Conservation (phyloP, 1,140 invertebrate genomes). For the Archivesica marissinica region DNA sequence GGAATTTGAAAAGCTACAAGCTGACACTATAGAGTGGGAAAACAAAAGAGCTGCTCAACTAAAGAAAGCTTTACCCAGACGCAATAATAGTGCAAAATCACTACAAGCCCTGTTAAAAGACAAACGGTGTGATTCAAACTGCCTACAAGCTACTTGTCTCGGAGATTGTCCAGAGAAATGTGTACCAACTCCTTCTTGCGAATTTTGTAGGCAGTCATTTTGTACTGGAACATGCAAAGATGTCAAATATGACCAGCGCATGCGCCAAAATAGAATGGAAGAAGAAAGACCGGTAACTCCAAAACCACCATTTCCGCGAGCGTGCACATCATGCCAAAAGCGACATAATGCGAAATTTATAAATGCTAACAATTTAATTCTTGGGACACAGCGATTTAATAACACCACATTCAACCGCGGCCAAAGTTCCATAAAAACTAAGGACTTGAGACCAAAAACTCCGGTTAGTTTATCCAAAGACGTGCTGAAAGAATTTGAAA, state of each 20-base stretch:
- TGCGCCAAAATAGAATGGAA: slow-evolving; percentile 70
- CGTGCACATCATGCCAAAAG: slow-evolving; percentile 74
- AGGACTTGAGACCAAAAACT: slow-evolving; percentile 71
- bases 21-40: slow-evolving; percentile 80
- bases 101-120: slow-evolving; percentile 64
- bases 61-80: slow-evolving; percentile 53
- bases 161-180: slow-evolving; percentile 80
- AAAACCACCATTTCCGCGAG: slow-evolving; percentile 65
- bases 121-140: slow-evolving; percentile 74
- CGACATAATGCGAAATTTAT: slow-evolving; percentile 75
- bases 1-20: slow-evolving; percentile 76
- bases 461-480: slow-evolving; percentile 38
- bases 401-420: slow-evolving; percentile 74
- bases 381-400: slow-evolving; percentile 76
- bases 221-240: slow-evolving; percentile 75
- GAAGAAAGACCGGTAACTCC: slow-evolving; percentile 55
- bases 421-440: slow-evolving; percentile 66
- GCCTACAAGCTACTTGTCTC: slow-evolving; percentile 77
- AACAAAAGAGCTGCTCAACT: slow-evolving; percentile 65
- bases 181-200: slow-evolving; percentile 68
- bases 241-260: slow-evolving; percentile 76
- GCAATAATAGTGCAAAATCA: slow-evolving; percentile 65
- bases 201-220: slow-evolving; percentile 71
- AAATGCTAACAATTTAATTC: slow-evolving; percentile 77
- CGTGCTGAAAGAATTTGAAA: slow-evolving; percentile 73